Evolutionary conservation across 2,797 vertebrate species (phyloP), one percentile per base, ranked within the genome.

Genomic region (Ctenopoma kingsleyae): DNA sequence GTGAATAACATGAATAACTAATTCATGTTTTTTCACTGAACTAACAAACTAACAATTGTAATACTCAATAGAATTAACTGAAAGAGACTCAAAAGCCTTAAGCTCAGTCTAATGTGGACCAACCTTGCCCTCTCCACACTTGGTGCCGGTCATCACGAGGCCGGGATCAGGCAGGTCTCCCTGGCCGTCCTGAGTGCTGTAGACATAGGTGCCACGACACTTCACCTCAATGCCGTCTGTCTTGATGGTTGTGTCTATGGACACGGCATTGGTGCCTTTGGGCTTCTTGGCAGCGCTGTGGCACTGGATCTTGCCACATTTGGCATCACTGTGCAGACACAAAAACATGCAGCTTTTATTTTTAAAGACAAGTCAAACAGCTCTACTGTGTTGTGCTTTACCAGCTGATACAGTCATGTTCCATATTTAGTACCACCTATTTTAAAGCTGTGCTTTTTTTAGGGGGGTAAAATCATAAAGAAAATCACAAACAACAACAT

Each of bases 221-320:
- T 95, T 96, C 64, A 98, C 94, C 84, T 96, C 93, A 0, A 86
- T 80, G 78, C 96, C 94, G 0, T 91, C 92, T 0, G 95, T 90
- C 23, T 78, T 94, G 88, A 98, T 90, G 50, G 94, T 97, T 77
- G 96, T 97, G 88, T 98, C 96, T 5, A 97, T 95, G 44, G 96
- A 93, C 36, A 96, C 95, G 0, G 92, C 94, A 60, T 97, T 96
- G 62, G 95, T 94, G 5, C 95, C 93, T 74, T 95, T 95, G 0
- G 96, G 96, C 63, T 93, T 96, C 67, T 93, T 93, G 53, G 96
- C 95, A 0, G 96, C 95, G 3, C 96, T 98, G 87, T 96, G 96
- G 82, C 98, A 99, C 91, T 99, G 97, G 83, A 99, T 97, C 89
- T 96, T 97, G 2, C 98, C 98, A 36, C 98, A 99, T 83, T 94